These are phyloP conservation scores for Hapalemur alaotrensis DNA, from an alignment of 2,797 vertebrate genomes.

Conservation along the genomic window DNA sequence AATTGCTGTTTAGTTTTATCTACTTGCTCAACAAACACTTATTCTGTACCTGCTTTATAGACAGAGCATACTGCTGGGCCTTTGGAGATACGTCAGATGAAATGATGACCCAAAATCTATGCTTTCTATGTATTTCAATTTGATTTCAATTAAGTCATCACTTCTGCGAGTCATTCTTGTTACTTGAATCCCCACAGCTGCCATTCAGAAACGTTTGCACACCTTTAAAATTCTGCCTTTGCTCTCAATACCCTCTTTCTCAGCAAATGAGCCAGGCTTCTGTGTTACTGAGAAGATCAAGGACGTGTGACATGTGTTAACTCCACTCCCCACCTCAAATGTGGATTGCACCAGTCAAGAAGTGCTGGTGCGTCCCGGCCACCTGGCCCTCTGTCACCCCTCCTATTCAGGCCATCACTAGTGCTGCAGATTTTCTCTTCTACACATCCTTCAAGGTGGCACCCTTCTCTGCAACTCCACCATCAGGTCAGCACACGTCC, in stretches of 20 bases:
- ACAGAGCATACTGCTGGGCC: accelerated
- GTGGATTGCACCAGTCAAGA: neutral
- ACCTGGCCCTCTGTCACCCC: too few relatives aligned
- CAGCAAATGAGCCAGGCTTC: neutral
- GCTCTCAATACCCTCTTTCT: neutral
- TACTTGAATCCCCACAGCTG: neutral
- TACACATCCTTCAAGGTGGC: too few relatives aligned
- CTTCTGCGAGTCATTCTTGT: neutral
- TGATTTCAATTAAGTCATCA: neutral
- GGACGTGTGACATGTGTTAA: too few relatives aligned
- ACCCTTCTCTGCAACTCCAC: neutral
- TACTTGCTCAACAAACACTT: neutral
- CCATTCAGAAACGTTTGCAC: neutral
- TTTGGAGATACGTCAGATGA: neutral
- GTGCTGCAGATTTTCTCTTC: neutral
- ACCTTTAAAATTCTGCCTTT: neutral
- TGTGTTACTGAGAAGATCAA: neutral
- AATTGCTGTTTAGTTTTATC: neutral
- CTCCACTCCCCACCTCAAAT: neutral
- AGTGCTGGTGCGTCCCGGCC: neutral
- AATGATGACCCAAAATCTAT: neutral
- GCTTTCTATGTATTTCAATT: neutral
- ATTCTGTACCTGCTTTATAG: neutral
- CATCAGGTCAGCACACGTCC: neutral
- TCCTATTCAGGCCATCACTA: neutral